Evolutionary conservation across 1,140 invertebrate species (phyloP).

Genomic region (Lamellibrachia luymesi): DNA sequence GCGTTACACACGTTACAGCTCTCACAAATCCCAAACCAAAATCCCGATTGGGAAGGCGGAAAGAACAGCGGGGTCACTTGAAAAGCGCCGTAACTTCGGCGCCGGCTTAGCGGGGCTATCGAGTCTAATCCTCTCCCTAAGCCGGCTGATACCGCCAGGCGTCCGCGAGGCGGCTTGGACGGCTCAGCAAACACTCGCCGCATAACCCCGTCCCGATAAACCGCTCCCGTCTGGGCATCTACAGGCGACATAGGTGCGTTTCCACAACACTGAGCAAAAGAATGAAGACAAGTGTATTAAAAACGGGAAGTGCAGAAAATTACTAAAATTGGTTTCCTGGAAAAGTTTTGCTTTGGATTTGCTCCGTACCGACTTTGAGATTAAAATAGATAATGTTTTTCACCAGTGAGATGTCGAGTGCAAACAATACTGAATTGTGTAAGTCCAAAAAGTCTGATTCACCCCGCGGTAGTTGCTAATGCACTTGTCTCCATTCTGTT

Average conservation of each 20-base stretch:
- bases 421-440: too few relatives aligned
- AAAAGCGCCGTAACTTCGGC: neutral
- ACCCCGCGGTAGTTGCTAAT: too few relatives aligned
- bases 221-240: neutral
- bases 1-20: too few relatives aligned
- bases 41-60: neutral
- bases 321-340: too few relatives aligned
- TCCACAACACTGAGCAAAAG: neutral
- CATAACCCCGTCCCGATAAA: neutral
- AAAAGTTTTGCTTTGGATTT: too few relatives aligned
- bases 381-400: too few relatives aligned
- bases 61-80: neutral
- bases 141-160: neutral
- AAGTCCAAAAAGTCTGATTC: too few relatives aligned
- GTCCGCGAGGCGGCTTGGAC: neutral
- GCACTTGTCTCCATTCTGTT: too few relatives aligned
- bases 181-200: neutral
- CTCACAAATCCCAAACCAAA: neutral
- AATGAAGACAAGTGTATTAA: too few relatives aligned
- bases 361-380: too few relatives aligned
- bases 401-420: too few relatives aligned
- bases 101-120: neutral
- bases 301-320: too few relatives aligned
- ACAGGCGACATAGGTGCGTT: neutral
- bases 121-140: neutral